These are phyloP conservation scores for Terrapene triunguis DNA, from an alignment of 2,113 vertebrate species.

Conservation along the genomic window DNA sequence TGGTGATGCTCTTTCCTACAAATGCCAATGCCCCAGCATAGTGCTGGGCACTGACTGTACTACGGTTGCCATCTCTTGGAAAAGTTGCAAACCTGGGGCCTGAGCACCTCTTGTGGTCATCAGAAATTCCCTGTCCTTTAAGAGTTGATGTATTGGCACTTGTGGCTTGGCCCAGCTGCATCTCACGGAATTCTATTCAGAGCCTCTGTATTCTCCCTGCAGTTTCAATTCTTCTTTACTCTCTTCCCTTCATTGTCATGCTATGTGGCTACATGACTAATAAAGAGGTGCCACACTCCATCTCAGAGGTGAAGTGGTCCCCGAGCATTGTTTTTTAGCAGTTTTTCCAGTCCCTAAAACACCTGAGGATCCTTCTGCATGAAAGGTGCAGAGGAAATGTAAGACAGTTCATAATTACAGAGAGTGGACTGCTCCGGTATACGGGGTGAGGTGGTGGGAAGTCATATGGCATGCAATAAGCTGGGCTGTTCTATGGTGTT, in stretches of 20 bases:
- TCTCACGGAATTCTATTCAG: neutral
- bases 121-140: rapidly evolving
- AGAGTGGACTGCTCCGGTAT: neutral
- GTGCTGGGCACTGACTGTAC: rapidly evolving
- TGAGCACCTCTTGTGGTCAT: rapidly evolving
- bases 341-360: neutral
- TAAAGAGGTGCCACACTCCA: too few species aligned
- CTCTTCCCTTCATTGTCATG: neutral
- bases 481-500: neutral
- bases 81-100: rapidly evolving
- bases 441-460: neutral
- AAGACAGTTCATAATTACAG: neutral
- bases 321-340: neutral
- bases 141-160: rapidly evolving
- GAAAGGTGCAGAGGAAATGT: neutral
- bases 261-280: neutral
- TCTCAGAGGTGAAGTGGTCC: neutral
- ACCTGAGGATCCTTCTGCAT: rapidly evolving
- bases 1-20: neutral
- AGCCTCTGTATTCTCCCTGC: neutral
- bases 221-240: neutral
- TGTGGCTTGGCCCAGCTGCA: neutral
- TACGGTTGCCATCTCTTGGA: neutral
- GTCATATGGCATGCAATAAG: neutral
- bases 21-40: neutral